phyloP scores from a whole-genome alignment of 2,797 vertebrate species.

The Botia kubotai region DNA sequence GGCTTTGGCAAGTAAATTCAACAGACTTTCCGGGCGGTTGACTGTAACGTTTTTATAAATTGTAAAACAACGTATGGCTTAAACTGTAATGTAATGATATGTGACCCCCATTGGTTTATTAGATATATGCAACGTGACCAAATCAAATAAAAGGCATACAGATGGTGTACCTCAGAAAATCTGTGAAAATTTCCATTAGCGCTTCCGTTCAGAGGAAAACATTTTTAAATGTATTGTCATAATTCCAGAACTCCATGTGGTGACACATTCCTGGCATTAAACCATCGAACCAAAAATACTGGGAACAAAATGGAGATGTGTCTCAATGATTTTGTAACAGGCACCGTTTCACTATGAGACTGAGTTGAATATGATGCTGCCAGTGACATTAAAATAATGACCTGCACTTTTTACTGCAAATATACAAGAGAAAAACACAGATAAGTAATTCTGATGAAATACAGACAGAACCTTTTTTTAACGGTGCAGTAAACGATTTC shows the following conservation, averaged over 20 bases:
- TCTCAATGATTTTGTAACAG: background rate
- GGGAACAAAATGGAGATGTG: background rate
- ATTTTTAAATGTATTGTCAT: background rate
- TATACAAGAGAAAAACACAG: background rate
- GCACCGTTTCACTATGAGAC: background rate
- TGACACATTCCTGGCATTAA: background rate
- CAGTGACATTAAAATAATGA: background rate
- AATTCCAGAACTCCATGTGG: background rate
- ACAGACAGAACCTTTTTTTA: background rate
- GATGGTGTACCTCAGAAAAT: background rate
- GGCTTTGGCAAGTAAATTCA: background rate
- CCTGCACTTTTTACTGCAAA: background rate
- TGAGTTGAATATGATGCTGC: background rate
- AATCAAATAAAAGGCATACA: background rate
- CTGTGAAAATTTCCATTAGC: background rate
- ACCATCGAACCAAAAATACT: background rate
- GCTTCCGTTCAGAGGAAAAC: background rate
- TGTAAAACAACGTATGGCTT: background rate
- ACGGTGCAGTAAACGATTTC: too few relatives aligned
- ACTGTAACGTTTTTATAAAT: background rate
- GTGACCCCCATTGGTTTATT: too few relatives aligned
- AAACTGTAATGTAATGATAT: background rate
- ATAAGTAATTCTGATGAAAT: background rate
- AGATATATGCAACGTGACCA: background rate
- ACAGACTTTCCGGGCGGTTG: background rate